Evolutionary conservation across 2,113 vertebrate genomes (phyloP), one percentile per base, ranked within the genome.

Genomic region (Triplophysa siluroides): DNA sequence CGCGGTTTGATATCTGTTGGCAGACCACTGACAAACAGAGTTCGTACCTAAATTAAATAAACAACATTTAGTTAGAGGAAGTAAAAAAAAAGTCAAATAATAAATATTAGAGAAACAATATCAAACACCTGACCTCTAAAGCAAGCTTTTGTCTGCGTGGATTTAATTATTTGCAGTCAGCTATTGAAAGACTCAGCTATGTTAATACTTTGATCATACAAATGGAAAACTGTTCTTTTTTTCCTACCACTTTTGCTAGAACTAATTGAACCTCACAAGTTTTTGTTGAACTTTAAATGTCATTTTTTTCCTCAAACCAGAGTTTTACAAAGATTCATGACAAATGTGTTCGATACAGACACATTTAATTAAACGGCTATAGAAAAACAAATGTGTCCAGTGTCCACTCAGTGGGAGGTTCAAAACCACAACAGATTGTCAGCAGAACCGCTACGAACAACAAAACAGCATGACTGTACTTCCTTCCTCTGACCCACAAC

Each of bases 1-100:
- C 97, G 93, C 71, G 97, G 97, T 84, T 99, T 99, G 91, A 99
- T 98, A 78, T 99, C 97, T 80, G 98, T 95, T 7, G 97, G 97
- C 71, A 99, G 93, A 38, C 97, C 97, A 86, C 97, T 99, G 90
- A 99, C 96, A 84, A 99, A 99, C 75, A 99, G 93, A 0, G 97
- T 99, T 79, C 97, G 90, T 50, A 93, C 92, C 92, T 93, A 80
- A 29, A 82, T 47, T n/a, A 21, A 70, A 50, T 6, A 16, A 1
- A 8, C 8, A 8, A 58, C 33, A 21, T 26, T 21, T 19, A 0
- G 61, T 23, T 43, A 4, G n/a, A 66, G 23, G 43, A n/a, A 4
- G n/a, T 1, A 47, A n/a, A n/a, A 1, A 50, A 8, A 38, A 52
- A 21, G 18, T 8, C 24, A 69, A 18, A 19, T 13, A 24, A 62